phyloP scores from a whole-genome alignment of 2,888 invertebrate species.

The Chrysotoxum bicinctum region DNA sequence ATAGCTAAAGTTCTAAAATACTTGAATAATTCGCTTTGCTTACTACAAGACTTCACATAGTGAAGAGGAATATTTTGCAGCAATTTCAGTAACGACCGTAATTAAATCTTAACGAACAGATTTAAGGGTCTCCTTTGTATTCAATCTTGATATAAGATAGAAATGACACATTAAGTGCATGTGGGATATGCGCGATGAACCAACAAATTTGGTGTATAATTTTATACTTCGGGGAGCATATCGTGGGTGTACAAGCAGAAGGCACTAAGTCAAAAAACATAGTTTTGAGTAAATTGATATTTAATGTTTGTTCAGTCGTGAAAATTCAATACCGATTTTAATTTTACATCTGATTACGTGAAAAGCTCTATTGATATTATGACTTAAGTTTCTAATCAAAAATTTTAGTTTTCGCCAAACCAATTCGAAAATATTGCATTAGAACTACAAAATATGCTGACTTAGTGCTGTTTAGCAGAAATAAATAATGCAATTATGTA shows the following conservation, averaged over 20 bases:
- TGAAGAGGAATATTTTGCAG: background rate
- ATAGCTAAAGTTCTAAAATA: background rate
- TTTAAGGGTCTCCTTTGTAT: background rate
- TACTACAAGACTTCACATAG: background rate
- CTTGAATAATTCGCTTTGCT: background rate
- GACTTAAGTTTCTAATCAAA: too few relatives aligned
- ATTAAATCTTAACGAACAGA: background rate
- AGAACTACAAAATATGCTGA: too few relatives aligned
- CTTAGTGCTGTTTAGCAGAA: too few relatives aligned
- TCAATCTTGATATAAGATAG: constrained; percentile 6
- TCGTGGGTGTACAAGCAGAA: background rate
- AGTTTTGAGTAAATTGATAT: too few relatives aligned
- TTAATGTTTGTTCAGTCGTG: too few relatives aligned
- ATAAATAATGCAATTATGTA: too few relatives aligned
- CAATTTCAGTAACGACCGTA: background rate
- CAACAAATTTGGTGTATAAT: constrained; percentile 10
- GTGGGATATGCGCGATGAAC: background rate
- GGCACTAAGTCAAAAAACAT: too few relatives aligned
- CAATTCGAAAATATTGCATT: too few relatives aligned
- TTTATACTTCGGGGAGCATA: background rate
- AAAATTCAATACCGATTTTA: too few relatives aligned
- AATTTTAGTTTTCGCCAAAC: too few relatives aligned
- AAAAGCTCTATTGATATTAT: too few relatives aligned
- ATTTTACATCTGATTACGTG: too few relatives aligned
- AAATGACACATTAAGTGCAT: constrained; percentile 6